A percentile compares a stretch with the other conserved stretches of the same genome.
phyloP scores from a whole-genome alignment of 2,113 vertebrate species.

The Madoqua kirkii region DNA sequence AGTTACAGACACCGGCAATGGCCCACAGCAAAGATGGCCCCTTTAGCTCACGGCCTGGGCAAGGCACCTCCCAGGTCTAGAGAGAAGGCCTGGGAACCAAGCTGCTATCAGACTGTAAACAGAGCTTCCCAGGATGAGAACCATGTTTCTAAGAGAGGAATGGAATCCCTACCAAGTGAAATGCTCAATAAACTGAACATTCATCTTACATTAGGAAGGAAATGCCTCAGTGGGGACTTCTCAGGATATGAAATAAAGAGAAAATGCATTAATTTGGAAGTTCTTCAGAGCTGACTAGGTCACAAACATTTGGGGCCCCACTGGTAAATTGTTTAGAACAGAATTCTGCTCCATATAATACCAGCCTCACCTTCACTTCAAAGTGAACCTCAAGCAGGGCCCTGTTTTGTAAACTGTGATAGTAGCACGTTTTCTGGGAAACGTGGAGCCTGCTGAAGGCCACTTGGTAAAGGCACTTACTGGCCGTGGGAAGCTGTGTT shows the following conservation, averaged over 20 bases:
- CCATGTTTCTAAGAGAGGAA: not conserved
- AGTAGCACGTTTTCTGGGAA: not conserved
- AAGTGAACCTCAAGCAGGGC: not conserved
- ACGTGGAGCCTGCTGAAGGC: not conserved
- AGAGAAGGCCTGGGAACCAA: not conserved
- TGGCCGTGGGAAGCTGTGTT: not conserved
- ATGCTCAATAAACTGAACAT: not conserved
- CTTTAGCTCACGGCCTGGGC: not conserved
- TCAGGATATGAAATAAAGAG: not conserved
- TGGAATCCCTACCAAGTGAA: not conserved
- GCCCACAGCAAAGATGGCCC: not conserved
- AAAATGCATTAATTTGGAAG: not conserved
- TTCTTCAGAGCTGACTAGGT: not conserved
- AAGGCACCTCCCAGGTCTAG: not conserved
- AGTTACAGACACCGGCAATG: not conserved
- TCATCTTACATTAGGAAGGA: not conserved
- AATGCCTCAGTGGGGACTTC: not conserved
- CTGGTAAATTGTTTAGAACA: not conserved
- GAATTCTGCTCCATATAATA: not conserved
- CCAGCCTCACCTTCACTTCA: not conserved
- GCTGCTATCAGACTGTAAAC: not conserved
- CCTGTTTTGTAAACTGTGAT: not conserved
- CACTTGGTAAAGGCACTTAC: not conserved
- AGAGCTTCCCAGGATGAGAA: not conserved
- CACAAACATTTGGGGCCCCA: not conserved